Conservation (phyloP, 1,140 invertebrate species). For the Dendroctonus valens region DNA sequence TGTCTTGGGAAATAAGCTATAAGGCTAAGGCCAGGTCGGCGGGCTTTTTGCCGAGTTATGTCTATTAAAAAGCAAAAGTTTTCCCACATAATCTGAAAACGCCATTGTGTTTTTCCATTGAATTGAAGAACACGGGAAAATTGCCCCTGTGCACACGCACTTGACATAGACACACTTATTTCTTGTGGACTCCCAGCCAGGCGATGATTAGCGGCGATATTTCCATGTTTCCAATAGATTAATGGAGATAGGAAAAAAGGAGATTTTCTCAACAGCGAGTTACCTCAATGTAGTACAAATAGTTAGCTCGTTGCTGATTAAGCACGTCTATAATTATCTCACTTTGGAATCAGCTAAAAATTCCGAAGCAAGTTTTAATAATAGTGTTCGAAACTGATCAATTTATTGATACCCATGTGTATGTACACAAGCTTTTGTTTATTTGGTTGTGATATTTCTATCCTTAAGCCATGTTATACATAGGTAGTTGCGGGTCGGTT, state of each 20-base stretch:
- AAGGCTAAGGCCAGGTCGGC: constrained; percentile 40
- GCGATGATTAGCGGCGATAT: too few species aligned
- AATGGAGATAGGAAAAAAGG: too few species aligned
- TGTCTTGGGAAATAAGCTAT: constrained; percentile 39
- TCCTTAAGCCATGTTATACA: constrained; percentile 6
- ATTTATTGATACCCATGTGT: constrained; percentile 3
- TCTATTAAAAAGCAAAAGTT: constrained; percentile 37
- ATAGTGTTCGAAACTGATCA: constrained; percentile 4
- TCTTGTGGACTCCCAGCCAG: too few species aligned
- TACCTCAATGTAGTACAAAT: too few species aligned
- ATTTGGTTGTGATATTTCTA: background rate
- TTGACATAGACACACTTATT: constrained; percentile 24
- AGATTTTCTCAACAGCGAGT: too few species aligned
- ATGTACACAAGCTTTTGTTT: constrained; percentile 1
- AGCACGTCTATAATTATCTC: constrained; percentile 1
- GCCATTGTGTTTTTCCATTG: constrained; percentile 17
- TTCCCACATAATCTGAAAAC: constrained; percentile 33
- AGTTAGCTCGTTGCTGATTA: too few species aligned
- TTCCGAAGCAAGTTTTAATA: background rate
- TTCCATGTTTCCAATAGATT: too few species aligned
- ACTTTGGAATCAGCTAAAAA: background rate
- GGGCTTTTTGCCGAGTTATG: constrained; percentile 17
- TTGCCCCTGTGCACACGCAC: background rate
- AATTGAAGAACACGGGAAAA: too few species aligned
- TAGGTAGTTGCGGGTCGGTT: background rate